A percentile compares a stretch with the other conserved stretches of the same genome.
Evolutionary conservation across 2,113 vertebrate species (phyloP).

Genomic region (Myiopsitta monachus): DNA sequence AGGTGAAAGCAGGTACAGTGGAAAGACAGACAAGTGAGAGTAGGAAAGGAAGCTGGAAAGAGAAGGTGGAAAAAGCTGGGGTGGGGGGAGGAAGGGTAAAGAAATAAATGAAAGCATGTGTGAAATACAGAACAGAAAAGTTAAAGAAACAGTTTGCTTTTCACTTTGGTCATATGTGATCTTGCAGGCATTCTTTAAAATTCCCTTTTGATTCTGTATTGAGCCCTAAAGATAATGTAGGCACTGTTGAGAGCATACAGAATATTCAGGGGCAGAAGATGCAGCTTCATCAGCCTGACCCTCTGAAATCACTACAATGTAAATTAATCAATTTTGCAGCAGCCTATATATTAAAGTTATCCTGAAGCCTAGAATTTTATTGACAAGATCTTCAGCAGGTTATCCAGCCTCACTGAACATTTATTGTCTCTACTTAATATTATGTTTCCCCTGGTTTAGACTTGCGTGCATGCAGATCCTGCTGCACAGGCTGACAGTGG

Average conservation of each 20-base stretch:
- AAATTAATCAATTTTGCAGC: neutral
- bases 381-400: neutral
- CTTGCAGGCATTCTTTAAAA: neutral
- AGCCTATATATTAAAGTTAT: neutral
- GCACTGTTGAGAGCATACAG: neutral
- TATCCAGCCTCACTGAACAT: neutral
- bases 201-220: neutral
- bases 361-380: neutral
- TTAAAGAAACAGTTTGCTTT: neutral
- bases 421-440: fast-evolving
- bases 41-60: neutral
- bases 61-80: neutral
- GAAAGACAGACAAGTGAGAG: neutral
- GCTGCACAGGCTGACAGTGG: fast-evolving
- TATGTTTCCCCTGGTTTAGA: neutral
- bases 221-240: neutral
- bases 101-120: neutral
- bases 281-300: neutral
- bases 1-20: neutral
- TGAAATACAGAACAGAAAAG: neutral
- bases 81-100: neutral
- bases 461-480: neutral
- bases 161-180: neutral
- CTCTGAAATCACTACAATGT: neutral
- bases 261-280: neutral